Base-by-base conservation (phyloP, 2,113 vertebrate species). In the Carassius carassius region DNA sequence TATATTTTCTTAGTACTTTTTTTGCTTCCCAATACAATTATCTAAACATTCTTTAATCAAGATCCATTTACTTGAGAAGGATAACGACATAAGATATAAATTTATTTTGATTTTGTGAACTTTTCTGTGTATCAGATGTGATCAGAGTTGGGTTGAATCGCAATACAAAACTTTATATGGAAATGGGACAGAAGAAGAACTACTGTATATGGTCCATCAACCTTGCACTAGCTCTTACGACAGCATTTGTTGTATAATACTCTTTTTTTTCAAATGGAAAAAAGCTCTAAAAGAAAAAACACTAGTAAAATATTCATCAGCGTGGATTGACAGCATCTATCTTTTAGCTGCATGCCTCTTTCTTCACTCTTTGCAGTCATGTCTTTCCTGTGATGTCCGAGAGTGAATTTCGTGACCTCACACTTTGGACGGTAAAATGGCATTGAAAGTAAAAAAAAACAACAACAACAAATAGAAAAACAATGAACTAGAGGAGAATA, bases 261-360 rank as follows among this genome's bases (percentile, higher is more conserved):
- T 73, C 44, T 81, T 80, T 84, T 84, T 67, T 86, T 83, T 79
- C 69, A 17, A 35, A 62, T 87, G 72, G 87, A 89, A 87, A 93
- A 94, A 93, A 91, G 92, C 93, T 90, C 91, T 93, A 93, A 94
- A 92, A 93, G 94, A 93, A 90, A 91, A 93, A 94, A 88, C 85
- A 86, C 79, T 83, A 56, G 92, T 95, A 88, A 95, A 95, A 95
- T 94, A 95, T 95, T 94, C 84, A 95, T 94, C 75, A 70, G 89
- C 23, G 89, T 90, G 91, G 91, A 95, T 94, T 87, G 91, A 94
- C 91, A 91, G 92, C 92, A 92, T 94, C 92, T 89, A 93, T 95
- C 93, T 93, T 94, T 94, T 88, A 93, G 90, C 90, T 85, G 90
- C 90, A 85, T 85, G 47, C 85, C 83, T 56, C 65, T 84, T 88